Evolutionary conservation across 2,113 vertebrate genomes (phyloP).

Genomic region (Podarcis cretensis): DNA sequence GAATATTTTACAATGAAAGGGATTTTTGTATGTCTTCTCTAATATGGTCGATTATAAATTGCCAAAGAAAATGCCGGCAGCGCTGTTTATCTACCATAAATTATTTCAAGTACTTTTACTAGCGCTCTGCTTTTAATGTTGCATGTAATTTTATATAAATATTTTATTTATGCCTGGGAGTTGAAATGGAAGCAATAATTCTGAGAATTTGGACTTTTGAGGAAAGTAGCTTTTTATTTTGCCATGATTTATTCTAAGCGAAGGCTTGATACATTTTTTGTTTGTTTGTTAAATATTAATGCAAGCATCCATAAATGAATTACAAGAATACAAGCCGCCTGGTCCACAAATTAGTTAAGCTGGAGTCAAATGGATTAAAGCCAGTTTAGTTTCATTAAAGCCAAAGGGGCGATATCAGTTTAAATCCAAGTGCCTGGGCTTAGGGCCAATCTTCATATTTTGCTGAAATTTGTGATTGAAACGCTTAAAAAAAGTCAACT

Average conservation of each 20-base stretch:
- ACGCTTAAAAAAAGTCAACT: not conserved
- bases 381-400: not conserved
- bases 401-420: not conserved
- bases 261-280: slow-evolving; percentile 33
- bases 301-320: slow-evolving; percentile 27
- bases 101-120: slow-evolving; percentile 65
- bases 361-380: slow-evolving; percentile 6
- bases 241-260: slow-evolving; percentile 51
- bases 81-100: slow-evolving; percentile 69
- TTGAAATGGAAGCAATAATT: slow-evolving; percentile 61
- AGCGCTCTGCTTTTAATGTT: slow-evolving; percentile 59
- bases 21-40: slow-evolving; percentile 53
- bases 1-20: slow-evolving; percentile 40
- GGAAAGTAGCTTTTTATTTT: slow-evolving; percentile 59
- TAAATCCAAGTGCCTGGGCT: not conserved
- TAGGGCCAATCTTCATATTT: not conserved
- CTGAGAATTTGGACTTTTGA: slow-evolving; percentile 58
- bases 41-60: slow-evolving; percentile 67
- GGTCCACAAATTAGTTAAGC: not conserved
- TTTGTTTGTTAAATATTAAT: slow-evolving; percentile 51
- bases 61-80: slow-evolving; percentile 62
- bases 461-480: not conserved
- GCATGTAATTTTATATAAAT: slow-evolving; percentile 56
- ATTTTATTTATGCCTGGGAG: slow-evolving; percentile 59
- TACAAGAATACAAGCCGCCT: slow-evolving; percentile 20